A percentile compares a stretch with the other conserved stretches of the same genome.
phyloP scores from a whole-genome alignment of 2,113 vertebrate species.

The Mellivora capensis region DNA sequence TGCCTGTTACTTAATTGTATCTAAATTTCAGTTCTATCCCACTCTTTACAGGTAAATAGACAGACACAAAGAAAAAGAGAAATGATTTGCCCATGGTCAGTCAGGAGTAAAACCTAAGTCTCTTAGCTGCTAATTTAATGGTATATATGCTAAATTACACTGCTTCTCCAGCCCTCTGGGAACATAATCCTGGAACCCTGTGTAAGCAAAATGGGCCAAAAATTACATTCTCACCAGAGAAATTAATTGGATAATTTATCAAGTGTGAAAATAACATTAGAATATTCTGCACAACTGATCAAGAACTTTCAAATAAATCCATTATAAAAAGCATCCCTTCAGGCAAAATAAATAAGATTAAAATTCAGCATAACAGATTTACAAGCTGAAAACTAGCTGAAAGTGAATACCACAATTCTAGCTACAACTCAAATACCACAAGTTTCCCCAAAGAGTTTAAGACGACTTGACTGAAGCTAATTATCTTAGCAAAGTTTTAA shows the following conservation, averaged over 20 bases:
- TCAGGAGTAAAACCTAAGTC: neutral
- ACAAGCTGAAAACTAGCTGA: conserved; percentile 2
- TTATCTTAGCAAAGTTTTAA: neutral
- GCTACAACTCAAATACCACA: neutral
- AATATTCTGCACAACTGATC: conserved; percentile 25
- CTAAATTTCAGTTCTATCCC: neutral
- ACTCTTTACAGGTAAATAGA: neutral
- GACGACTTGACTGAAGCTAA: neutral
- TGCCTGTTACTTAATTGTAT: neutral
- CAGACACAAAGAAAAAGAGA: neutral
- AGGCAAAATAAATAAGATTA: conserved; percentile 56
- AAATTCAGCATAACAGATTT: conserved; percentile 12
- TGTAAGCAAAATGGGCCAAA: conserved; percentile 7
- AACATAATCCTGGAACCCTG: neutral
- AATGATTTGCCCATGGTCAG: neutral
- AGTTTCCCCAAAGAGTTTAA: neutral
- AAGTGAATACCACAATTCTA: neutral
- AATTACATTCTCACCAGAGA: conserved; percentile 34
- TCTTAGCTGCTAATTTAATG: neutral
- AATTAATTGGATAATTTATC: conserved; percentile 53
- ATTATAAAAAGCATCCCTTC: conserved; percentile 22
- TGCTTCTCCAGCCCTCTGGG: neutral
- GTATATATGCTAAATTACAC: neutral
- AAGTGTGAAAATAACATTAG: conserved; percentile 45
- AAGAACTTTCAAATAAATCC: conserved; percentile 42